Conservation (phyloP, 2,888 invertebrate species). For the Hyposoter dolosus region DNA sequence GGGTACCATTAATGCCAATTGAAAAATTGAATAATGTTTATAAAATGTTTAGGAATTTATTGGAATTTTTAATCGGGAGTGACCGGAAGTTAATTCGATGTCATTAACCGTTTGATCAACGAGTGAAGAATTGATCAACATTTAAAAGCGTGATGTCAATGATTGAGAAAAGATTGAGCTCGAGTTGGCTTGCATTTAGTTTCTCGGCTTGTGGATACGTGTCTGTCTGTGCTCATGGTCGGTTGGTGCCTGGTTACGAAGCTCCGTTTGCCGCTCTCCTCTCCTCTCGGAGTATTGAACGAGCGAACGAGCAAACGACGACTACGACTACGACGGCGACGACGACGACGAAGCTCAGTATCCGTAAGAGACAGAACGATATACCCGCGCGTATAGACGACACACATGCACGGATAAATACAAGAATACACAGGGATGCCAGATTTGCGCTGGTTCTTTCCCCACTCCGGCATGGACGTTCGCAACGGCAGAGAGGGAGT, state of each 20-base stretch:
- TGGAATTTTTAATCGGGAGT: neutral
- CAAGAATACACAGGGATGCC: slow-evolving; percentile 16
- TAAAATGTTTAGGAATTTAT: neutral
- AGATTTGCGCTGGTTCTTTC: slow-evolving; percentile 43
- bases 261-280: slow-evolving; percentile 62
- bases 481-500: slow-evolving; percentile 66
- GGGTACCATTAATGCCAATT: neutral
- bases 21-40: neutral
- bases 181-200: slow-evolving; percentile 1
- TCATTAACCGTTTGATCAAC: neutral
- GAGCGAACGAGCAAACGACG: slow-evolving; percentile 78
- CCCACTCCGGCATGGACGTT: slow-evolving; percentile 57
- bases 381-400: slow-evolving; percentile 22
- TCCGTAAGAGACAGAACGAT: slow-evolving; percentile 37
- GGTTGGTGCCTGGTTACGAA: slow-evolving; percentile 53
- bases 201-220: neutral
- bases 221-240: neutral
- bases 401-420: slow-evolving; percentile 27
- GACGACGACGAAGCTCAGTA: slow-evolving; percentile 72
- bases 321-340: slow-evolving; percentile 63
- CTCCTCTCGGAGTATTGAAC: slow-evolving; percentile 82
- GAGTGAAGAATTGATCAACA: neutral
- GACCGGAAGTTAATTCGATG: neutral
- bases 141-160: neutral
- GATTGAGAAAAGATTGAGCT: slow-evolving; percentile 9